These are phyloP conservation scores for Arctia plantaginis DNA, from an alignment of 2,888 invertebrate species.

Conservation along the genomic window DNA sequence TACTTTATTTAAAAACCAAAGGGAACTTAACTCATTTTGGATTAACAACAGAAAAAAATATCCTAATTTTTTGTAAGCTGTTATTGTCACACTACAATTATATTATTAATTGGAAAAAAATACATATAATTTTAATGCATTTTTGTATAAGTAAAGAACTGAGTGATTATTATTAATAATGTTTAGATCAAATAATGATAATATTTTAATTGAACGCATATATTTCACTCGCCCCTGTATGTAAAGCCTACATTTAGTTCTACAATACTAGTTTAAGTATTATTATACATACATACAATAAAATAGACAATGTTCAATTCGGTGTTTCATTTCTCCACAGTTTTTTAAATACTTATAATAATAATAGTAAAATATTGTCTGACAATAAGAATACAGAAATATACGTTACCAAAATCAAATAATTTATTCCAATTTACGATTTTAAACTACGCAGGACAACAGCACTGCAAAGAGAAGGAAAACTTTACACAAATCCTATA, in stretches of 20 bases:
- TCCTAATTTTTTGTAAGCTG: constrained; percentile 7
- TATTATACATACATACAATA: constrained; percentile 81
- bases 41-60: constrained; percentile 11
- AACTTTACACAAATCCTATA: too few relatives aligned
- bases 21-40: constrained; percentile 35
- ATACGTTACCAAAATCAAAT: too few relatives aligned
- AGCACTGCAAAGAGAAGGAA: too few relatives aligned
- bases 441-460: too few relatives aligned
- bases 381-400: too few relatives aligned
- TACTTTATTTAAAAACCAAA: constrained; percentile 46
- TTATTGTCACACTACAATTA: constrained; percentile 18
- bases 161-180: constrained; percentile 59
- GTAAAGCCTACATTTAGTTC: constrained; percentile 70
- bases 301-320: constrained; percentile 82
- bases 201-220: constrained; percentile 48
- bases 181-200: constrained; percentile 49
- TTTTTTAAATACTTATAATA: not conserved
- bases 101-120: constrained; percentile 9
- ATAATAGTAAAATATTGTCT: too few relatives aligned
- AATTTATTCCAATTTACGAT: too few relatives aligned
- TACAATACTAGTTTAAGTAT: constrained; percentile 74
- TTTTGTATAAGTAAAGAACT: constrained; percentile 66
- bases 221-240: constrained; percentile 58
- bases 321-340: constrained; percentile 64
- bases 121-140: constrained; percentile 22